These are phyloP conservation scores for Cyclura pinguis DNA, from an alignment of 2,797 vertebrate genomes.

Conservation along the genomic window DNA sequence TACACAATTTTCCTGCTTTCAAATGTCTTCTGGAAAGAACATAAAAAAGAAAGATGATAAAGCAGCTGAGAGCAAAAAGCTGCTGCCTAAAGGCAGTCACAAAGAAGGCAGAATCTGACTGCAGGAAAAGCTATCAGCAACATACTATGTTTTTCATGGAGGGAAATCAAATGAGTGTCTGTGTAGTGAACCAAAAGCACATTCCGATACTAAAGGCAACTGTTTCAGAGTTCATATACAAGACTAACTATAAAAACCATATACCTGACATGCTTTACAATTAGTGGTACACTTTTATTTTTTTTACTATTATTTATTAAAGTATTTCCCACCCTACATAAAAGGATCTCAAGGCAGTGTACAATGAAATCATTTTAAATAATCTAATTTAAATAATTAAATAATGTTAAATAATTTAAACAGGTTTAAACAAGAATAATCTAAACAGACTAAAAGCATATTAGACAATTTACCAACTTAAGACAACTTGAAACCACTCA, in stretches of 20 bases:
- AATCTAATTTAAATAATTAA: too few relatives aligned
- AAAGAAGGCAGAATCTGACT: not conserved
- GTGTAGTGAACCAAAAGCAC: conserved; percentile 32
- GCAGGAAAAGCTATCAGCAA: not conserved
- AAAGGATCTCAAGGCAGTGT: too few relatives aligned
- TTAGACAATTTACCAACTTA: too few relatives aligned
- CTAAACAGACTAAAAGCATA: too few relatives aligned
- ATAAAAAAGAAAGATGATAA: not conserved
- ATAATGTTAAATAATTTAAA: too few relatives aligned
- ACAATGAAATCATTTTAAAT: too few relatives aligned
- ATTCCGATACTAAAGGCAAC: not conserved
- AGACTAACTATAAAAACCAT: not conserved
- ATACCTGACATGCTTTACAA: not conserved
- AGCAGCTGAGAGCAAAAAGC: not conserved
- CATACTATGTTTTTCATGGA: not conserved
- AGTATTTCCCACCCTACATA: too few relatives aligned
- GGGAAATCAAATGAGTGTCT: not conserved
- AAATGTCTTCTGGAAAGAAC: not conserved
- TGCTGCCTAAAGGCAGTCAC: conserved; percentile 10
- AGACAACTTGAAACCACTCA: too few relatives aligned
- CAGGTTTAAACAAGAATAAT: too few relatives aligned
- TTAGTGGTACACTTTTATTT: not conserved
- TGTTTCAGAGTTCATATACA: conserved; percentile 7
- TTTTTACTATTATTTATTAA: too few relatives aligned
- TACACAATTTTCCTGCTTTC: not conserved